phyloP scores from a whole-genome alignment of 1,140 invertebrate species.

The Drosophila sproati region DNA sequence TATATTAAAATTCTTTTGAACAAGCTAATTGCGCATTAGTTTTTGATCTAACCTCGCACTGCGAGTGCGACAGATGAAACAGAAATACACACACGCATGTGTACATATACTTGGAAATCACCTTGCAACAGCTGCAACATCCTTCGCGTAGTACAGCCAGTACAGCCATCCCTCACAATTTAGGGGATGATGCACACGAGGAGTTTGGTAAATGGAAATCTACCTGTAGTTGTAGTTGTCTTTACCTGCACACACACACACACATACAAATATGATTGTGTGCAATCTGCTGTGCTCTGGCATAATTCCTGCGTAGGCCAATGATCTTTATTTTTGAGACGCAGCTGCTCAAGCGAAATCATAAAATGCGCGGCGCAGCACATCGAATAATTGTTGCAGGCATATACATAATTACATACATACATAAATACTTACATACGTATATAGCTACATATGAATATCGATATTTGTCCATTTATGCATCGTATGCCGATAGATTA shows the following conservation, averaged over 20 bases:
- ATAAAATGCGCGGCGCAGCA: slow-evolving; percentile 66
- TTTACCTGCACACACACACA: slow-evolving; percentile 40
- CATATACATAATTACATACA: slow-evolving; percentile 8
- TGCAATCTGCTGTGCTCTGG: slow-evolving; percentile 46
- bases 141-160: slow-evolving; percentile 63
- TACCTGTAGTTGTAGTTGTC: slow-evolving; percentile 68
- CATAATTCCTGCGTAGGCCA: slow-evolving; percentile 75
- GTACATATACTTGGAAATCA: slow-evolving; percentile 69
- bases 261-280: slow-evolving; percentile 17
- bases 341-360: slow-evolving; percentile 74
- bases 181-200: slow-evolving; percentile 70
- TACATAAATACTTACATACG: slow-evolving; percentile 3
- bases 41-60: slow-evolving; percentile 23
- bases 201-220: slow-evolving; percentile 54
- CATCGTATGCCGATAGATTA: background rate
- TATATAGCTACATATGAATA: slow-evolving; percentile 6
- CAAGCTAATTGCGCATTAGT: background rate
- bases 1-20: background rate
- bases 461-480: slow-evolving; percentile 1
- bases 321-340: slow-evolving; percentile 64
- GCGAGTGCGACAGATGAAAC: slow-evolving; percentile 36
- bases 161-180: slow-evolving; percentile 68
- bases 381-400: slow-evolving; percentile 53
- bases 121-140: slow-evolving; percentile 80
- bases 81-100: slow-evolving; percentile 29